These are phyloP conservation scores for Tenthredo notha DNA, from an alignment of 2,888 invertebrate species.

Conservation along the genomic window DNA sequence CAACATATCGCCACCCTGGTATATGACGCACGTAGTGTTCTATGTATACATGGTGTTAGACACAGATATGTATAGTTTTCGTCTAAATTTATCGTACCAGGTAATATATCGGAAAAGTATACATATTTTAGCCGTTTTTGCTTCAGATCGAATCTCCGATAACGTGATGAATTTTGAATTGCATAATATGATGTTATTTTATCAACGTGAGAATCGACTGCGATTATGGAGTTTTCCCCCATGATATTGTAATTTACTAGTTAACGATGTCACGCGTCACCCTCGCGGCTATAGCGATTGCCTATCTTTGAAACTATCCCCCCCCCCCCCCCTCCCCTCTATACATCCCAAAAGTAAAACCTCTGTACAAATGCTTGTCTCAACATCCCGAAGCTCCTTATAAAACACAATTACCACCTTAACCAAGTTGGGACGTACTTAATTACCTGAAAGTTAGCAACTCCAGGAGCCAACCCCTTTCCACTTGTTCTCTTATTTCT, in stretches of 20 bases:
- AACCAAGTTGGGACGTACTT: slow-evolving; percentile 73
- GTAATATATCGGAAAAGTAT: too few species aligned
- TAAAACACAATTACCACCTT: slow-evolving; percentile 73
- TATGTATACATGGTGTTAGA: neutral
- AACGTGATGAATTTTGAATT: neutral
- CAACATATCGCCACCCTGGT: neutral
- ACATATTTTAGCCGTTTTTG: neutral
- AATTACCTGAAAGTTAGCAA: slow-evolving; percentile 71
- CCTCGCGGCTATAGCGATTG: slow-evolving; percentile 4
- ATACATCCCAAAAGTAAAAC: neutral
- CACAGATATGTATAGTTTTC: neutral
- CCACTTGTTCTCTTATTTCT: slow-evolving; percentile 17
- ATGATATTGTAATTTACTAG: slow-evolving; percentile 16
- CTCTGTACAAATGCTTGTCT: slow-evolving; percentile 47
- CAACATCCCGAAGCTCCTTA: slow-evolving; percentile 59
- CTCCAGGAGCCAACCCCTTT: neutral
- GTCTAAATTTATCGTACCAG: neutral
- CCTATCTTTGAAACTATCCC: slow-evolving; percentile 42
- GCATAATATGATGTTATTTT: neutral
- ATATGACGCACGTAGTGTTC: neutral
- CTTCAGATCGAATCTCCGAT: neutral
- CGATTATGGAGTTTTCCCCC: neutral
- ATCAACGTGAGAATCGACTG: neutral
- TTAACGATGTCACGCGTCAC: slow-evolving; percentile 18
- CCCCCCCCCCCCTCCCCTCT: too few species aligned